Evolutionary conservation across 2,113 vertebrate species (phyloP).

Genomic region (Stercorarius parasiticus): DNA sequence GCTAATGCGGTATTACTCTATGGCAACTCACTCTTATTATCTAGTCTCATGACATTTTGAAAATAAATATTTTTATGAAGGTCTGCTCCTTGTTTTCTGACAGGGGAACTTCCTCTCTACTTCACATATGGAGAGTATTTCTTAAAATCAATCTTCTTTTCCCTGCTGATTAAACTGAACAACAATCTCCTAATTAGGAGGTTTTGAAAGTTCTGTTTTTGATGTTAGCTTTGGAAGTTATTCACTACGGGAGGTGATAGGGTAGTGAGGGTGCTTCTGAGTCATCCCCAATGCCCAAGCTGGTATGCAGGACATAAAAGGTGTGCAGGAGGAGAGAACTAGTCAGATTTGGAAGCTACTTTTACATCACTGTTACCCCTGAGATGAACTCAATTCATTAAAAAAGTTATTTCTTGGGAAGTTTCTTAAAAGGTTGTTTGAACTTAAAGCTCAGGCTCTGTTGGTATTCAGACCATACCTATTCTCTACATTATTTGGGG

Average conservation of each 20-base stretch:
- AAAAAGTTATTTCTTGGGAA: conserved; percentile 71
- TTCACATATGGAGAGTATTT: not conserved
- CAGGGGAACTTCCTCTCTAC: not conserved
- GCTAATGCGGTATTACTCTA: not conserved
- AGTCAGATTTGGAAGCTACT: conserved; percentile 16
- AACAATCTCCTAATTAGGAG: conserved; percentile 40
- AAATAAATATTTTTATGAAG: not conserved
- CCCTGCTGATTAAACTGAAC: conserved; percentile 3
- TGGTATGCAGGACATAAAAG: not conserved
- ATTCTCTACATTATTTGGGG: conserved; percentile 37
- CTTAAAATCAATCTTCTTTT: not conserved
- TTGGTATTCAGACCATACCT: conserved; percentile 59
- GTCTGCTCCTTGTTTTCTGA: not conserved
- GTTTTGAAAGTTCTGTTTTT: conserved; percentile 23
- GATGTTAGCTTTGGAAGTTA: not conserved
- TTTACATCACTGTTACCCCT: conserved; percentile 54
- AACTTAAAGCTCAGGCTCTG: conserved; percentile 59
- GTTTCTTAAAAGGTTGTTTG: conserved; percentile 64
- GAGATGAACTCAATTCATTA: conserved; percentile 72
- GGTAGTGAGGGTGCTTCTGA: not conserved
- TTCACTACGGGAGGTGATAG: not conserved
- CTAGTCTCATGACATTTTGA: not conserved
- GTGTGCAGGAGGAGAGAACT: not conserved
- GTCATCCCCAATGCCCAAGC: not conserved
- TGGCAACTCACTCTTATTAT: not conserved